Evolutionary conservation across 2,113 vertebrate species (phyloP).

Genomic region (Martes martes): DNA sequence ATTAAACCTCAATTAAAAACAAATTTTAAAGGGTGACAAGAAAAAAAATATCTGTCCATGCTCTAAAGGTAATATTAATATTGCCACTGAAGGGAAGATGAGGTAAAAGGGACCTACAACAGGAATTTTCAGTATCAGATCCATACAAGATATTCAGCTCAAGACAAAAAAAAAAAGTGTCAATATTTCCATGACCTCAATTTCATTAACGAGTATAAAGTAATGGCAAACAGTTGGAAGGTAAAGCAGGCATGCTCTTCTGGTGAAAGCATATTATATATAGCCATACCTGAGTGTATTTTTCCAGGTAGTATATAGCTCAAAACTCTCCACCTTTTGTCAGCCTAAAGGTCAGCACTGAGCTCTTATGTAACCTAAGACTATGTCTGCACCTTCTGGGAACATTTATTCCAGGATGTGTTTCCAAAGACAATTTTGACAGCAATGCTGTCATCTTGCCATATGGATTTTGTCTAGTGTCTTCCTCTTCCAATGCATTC

Average conservation of each 20-base stretch:
- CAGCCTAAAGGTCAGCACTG: not conserved
- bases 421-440: not conserved
- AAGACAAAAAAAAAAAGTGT: not conserved
- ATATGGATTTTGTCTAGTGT: not conserved
- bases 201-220: not conserved
- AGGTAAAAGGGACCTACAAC: not conserved
- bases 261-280: rapidly evolving
- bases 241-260: not conserved
- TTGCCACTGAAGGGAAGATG: not conserved
- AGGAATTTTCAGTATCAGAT: not conserved
- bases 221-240: not conserved
- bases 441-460: not conserved
- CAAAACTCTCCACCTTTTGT: not conserved
- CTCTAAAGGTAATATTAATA: not conserved
- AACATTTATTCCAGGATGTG: not conserved
- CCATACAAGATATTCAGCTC: not conserved
- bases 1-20: not conserved
- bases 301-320: not conserved
- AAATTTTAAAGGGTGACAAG: not conserved
- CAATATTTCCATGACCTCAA: not conserved
- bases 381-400: not conserved
- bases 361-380: not conserved
- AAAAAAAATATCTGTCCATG: not conserved
- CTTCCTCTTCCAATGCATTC: not conserved
- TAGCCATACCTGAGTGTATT: not conserved